Evolutionary conservation across 2,797 vertebrate genomes (phyloP), one percentile per base, ranked within the genome.

Genomic region (Amblyopsis hoosieri): DNA sequence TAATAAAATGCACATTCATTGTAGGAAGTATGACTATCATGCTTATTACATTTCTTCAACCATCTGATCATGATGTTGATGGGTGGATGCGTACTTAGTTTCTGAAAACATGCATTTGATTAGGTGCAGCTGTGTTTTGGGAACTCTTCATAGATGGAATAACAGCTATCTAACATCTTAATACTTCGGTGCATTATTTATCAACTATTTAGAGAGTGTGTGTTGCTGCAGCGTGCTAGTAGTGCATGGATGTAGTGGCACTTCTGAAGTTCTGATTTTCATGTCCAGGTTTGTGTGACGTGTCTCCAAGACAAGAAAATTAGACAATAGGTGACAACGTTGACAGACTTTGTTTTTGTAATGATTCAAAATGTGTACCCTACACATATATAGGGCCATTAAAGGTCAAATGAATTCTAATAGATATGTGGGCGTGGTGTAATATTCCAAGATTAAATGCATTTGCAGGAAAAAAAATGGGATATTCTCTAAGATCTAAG

Each of bases 51-150:
- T 60, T 62, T 69, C 9, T 62, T 29, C 57, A 67, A 62, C 8
- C 2, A 64, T 53, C 50, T 55, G 33, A 48, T 76, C 66, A 65
- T 73, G 68, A 66, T 62, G 62, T 56, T 72, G 74, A 81, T 74
- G 51, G 69, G 71, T 64, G 58, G 62, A 47, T 69, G 62, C 78
- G 68, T 71, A 52, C 47, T 63, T 17, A 17, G 66, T 70, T 78
- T 71, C n/a, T 56, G 23, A 67, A 75, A 72, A 64, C 58, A 19
- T 60, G 64, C 45, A 17, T 64, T 59, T 80, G 65, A 80, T 70
- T 60, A 68, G 45, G 31, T 60, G 45, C 80, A 76, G 73, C 75
- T 87, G 78, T 71, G 71, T 73, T 85, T 79, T 45, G 50, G 68
- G 52, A 75, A 75, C 57, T 29, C n/a, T 67, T 77, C 72, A 64